Base-by-base conservation (phyloP, 2,888 invertebrate species). In the Alviniconcha strummeri region DNA sequence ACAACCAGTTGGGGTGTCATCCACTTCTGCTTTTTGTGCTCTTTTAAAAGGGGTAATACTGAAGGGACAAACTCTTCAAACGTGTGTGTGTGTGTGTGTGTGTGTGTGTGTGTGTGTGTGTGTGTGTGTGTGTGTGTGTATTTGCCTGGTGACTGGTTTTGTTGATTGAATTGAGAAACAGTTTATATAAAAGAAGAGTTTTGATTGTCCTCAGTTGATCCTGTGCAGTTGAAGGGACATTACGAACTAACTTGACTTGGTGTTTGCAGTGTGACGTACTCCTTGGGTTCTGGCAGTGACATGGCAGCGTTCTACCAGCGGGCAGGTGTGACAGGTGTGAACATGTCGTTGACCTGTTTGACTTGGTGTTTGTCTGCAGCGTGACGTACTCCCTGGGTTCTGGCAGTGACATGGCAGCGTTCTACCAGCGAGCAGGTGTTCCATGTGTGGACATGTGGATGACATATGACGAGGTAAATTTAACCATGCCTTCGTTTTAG, bases 361-460 rank as follows among this genome's bases (percentile, higher is more conserved):
- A 36, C 17, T 74, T 54, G 36, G 8, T 80, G 17, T 69, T 36
- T 82, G 36, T 81, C 36, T 13, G n/a, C 82, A 86, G 86, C 19
- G 74, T 86, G 15, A 75, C 52, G 13, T 84, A 86, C 60, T 83
- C 87, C 9, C 80, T 89, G 67, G 89, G 89, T 17, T 88, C 86
- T 54, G 89, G 89, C 4, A 89, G 89, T 86, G 89, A 89, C 81
- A 86, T 88, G 87, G 89, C 88, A 7, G 84, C 87, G 54, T 89
- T 90, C 82, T 88, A 89, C 76, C 88, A 89, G 81, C 84, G 88
- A 64, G 89, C 88, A n/a, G 90, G 90, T 8, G 88, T 90, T 0
- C 86, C 90, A 0, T 84, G 85, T 81, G 78, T 87, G 19, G 89
- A 89, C 84, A 84, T 90, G 82, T 86, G 85, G 83, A 88, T 87